Conservation (phyloP, 2,113 vertebrate species). For the Scolopax mira region DNA sequence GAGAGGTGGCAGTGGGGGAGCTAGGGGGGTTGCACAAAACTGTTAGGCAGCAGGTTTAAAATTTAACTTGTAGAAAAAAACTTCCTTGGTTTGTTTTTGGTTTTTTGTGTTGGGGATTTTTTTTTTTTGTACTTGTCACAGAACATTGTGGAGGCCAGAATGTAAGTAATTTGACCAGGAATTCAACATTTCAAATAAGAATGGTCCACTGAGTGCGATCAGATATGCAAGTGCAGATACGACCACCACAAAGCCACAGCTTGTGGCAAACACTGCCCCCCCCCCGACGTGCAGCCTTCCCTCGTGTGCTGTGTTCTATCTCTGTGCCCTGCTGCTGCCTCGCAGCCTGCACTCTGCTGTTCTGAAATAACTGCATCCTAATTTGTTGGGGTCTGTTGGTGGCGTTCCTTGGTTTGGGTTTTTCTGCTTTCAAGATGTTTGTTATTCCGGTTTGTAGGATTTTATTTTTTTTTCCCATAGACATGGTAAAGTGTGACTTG, state of each 20-base stretch:
- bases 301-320: background rate
- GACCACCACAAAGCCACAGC: accelerated
- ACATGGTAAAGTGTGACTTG: background rate
- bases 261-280: background rate
- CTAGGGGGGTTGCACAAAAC: background rate
- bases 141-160: background rate
- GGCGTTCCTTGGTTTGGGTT: background rate
- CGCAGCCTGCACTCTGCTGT: background rate
- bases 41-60: background rate
- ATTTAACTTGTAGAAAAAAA: background rate
- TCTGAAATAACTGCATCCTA: background rate
- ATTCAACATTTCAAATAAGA: background rate
- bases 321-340: background rate
- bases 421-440: background rate
- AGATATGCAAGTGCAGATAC: background rate
- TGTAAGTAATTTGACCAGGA: background rate
- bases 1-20: background rate
- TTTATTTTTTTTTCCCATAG: too few species aligned
- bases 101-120: too few species aligned
- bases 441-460: background rate
- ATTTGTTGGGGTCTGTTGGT: background rate
- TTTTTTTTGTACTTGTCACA: background rate
- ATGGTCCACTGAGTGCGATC: background rate
- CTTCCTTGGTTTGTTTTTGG: background rate
- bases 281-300: background rate